A percentile compares a stretch with the other conserved stretches of the same genome.
phyloP scores from a whole-genome alignment of 1,140 invertebrate genomes.

The Heliconius nattereri region DNA sequence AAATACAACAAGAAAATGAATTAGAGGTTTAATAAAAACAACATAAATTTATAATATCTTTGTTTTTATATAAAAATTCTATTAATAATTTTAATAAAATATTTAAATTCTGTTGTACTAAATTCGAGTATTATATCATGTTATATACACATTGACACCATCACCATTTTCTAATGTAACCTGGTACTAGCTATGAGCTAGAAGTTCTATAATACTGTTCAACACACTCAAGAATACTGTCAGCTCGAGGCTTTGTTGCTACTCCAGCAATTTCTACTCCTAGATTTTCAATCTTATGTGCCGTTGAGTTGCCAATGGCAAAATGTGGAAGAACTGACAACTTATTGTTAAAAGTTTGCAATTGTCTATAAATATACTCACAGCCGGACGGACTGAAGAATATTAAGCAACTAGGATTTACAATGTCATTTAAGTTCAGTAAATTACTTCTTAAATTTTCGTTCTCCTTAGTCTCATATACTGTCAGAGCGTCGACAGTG shows the following conservation, averaged over 20 bases:
- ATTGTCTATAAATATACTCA: constrained; percentile 68
- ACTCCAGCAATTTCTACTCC: constrained; percentile 70
- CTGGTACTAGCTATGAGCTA: constrained; percentile 36
- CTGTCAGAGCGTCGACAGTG: constrained; percentile 75
- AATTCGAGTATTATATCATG: constrained; percentile 35
- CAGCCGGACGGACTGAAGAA: constrained; percentile 82
- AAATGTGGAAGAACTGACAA: constrained; percentile 65
- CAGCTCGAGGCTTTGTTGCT: constrained; percentile 59
- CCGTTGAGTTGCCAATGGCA: constrained; percentile 74
- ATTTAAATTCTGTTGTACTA: constrained; percentile 27
- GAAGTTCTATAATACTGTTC: constrained; percentile 55
- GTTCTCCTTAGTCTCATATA: constrained; percentile 81
- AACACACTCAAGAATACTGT: constrained; percentile 63
- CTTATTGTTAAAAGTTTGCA: constrained; percentile 70
- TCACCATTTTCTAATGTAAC: constrained; percentile 37
- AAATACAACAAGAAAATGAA: constrained; percentile 29
- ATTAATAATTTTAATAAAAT: constrained; percentile 17
- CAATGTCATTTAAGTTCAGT: constrained; percentile 56
- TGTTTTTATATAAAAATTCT: constrained; percentile 27
- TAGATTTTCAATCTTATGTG: constrained; percentile 71
- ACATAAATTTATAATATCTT: constrained; percentile 1
- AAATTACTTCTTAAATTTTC: constrained; percentile 75
- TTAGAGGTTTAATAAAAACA: constrained; percentile 41
- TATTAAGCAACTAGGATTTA: constrained; percentile 76
- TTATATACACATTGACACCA: constrained; percentile 42